Evolutionary conservation across 2,888 invertebrate genomes (phyloP).

Genomic region (Ochlodes sylvanus): DNA sequence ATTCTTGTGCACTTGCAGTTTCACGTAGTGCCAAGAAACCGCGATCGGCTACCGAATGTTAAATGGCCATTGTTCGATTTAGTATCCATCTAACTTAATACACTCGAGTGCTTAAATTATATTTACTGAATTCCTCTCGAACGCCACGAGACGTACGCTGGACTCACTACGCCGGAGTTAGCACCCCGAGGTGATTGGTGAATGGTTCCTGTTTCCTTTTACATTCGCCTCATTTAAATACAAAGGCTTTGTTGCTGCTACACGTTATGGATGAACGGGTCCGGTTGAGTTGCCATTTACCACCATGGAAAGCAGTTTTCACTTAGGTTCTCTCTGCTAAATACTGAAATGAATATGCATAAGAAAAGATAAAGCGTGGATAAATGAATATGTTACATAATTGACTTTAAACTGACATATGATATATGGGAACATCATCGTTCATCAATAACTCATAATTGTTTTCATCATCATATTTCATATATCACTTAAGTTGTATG

Average conservation of each 20-base stretch:
- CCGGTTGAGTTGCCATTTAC: slow-evolving; percentile 45
- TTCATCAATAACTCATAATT: too few species aligned
- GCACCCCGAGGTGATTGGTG: slow-evolving; percentile 53
- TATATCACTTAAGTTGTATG: too few species aligned
- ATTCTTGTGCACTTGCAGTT: slow-evolving; percentile 84
- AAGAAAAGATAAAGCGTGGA: too few species aligned
- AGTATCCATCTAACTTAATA: slow-evolving; percentile 45
- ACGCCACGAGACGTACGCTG: slow-evolving; percentile 8
- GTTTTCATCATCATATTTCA: too few species aligned
- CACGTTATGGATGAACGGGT: slow-evolving; percentile 44
- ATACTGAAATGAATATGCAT: not conserved
- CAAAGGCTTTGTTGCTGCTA: slow-evolving; percentile 57
- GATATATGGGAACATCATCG: too few species aligned
- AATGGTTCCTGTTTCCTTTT: slow-evolving; percentile 73
- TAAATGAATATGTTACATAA: too few species aligned
- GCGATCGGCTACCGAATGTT: slow-evolving; percentile 75
- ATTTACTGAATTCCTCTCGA: slow-evolving; percentile 28
- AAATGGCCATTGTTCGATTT: slow-evolving; percentile 68
- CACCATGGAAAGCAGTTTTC: not conserved
- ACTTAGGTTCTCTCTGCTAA: not conserved
- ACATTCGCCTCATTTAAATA: slow-evolving; percentile 70
- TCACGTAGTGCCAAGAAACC: slow-evolving; percentile 79
- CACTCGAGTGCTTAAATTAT: slow-evolving; percentile 19
- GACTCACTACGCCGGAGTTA: slow-evolving; percentile 45
- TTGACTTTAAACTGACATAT: too few species aligned